phyloP scores from a whole-genome alignment of 2,113 vertebrate species.

The Sterrhoptilus dennistouni region DNA sequence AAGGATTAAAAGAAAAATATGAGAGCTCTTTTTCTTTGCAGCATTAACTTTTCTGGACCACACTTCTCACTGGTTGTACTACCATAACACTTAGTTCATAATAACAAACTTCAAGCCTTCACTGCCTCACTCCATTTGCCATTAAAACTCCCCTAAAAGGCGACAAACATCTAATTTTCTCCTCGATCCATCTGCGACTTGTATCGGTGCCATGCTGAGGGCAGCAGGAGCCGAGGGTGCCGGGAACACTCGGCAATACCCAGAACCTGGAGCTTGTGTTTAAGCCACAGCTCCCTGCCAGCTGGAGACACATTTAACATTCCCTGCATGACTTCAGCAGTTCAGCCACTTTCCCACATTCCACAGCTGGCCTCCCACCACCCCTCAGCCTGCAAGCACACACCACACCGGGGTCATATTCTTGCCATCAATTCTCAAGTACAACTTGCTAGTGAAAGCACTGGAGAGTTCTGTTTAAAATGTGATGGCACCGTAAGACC shows the following conservation, averaged over 20 bases:
- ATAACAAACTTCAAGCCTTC: neutral
- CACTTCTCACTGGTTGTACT: neutral
- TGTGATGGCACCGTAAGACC: neutral
- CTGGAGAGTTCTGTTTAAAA: neutral
- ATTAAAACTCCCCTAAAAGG: neutral
- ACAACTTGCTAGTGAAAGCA: slow-evolving; percentile 25
- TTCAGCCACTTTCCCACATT: slow-evolving; percentile 68
- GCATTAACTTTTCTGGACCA: neutral
- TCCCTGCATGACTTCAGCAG: slow-evolving; percentile 66
- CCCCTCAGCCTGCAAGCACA: slow-evolving; percentile 22
- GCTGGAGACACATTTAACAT: slow-evolving; percentile 72
- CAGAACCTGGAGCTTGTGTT: neutral
- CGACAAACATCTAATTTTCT: neutral
- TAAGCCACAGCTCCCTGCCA: slow-evolving; percentile 47
- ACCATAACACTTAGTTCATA: neutral
- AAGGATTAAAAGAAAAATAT: neutral
- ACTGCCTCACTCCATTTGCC: neutral
- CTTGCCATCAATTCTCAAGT: slow-evolving; percentile 24
- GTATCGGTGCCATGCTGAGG: neutral
- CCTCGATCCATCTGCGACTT: neutral
- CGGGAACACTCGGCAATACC: neutral
- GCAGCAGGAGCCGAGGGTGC: slow-evolving; percentile 18
- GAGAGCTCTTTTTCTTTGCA: neutral
- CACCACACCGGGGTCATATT: slow-evolving; percentile 23
- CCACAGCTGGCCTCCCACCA: slow-evolving; percentile 69